These are phyloP conservation scores for Aegithalos caudatus DNA, from an alignment of 2,113 vertebrate genomes.

Conservation along the genomic window DNA sequence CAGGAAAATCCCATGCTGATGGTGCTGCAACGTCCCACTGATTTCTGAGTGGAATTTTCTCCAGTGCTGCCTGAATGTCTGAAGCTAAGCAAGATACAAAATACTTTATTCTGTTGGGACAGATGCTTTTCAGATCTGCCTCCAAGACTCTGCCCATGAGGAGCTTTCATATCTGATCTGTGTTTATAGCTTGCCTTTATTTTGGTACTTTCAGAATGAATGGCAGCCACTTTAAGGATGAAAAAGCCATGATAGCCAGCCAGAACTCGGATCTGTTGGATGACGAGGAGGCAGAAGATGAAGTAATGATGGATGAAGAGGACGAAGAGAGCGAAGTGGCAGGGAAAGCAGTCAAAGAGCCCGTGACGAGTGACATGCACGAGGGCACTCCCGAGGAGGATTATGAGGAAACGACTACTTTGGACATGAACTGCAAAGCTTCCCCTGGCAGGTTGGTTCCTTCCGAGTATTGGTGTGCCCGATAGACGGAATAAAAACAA, in stretches of 20 bases:
- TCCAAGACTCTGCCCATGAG: not conserved
- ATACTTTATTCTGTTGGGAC: not conserved
- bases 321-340: constrained; percentile 79
- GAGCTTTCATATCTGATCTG: not conserved
- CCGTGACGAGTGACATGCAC: constrained; percentile 67
- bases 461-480: not conserved
- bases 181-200: not conserved
- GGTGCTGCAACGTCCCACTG: not conserved
- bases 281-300: constrained; percentile 89
- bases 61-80: not conserved
- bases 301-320: constrained; percentile 88
- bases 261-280: constrained; percentile 85
- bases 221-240: constrained; percentile 86
- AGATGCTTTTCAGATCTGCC: not conserved
- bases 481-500: not conserved
- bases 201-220: constrained; percentile 80
- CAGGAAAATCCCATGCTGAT: not conserved
- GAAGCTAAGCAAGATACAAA: not conserved
- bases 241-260: constrained; percentile 81
- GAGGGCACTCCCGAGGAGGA: constrained; percentile 83
- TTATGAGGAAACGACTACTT: constrained; percentile 79
- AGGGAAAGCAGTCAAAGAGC: constrained; percentile 77
- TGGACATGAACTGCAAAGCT: constrained; percentile 86
- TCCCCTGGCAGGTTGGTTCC: constrained; percentile 85
- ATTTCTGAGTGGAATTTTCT: not conserved